Percentiles rank a stretch among this genome's conserved stretches.
Evolutionary conservation across 2,113 vertebrate genomes (phyloP).

Genomic region (Clupea harengus): DNA sequence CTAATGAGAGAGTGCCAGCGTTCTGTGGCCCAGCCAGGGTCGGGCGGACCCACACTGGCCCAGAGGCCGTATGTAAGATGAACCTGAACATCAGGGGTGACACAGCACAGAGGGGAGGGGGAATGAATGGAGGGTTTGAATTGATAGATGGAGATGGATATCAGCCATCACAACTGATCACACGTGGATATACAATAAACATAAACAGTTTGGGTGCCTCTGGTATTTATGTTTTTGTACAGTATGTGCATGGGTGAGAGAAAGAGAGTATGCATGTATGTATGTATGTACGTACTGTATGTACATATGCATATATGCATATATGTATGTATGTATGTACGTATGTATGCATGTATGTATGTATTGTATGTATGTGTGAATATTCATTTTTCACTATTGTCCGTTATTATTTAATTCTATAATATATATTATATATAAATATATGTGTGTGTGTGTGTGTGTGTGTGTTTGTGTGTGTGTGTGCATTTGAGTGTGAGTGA

Average conservation of each 20-base stretch:
- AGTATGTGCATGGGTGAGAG: constrained; percentile 53
- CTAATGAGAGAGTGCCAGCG: background rate
- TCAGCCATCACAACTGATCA: background rate
- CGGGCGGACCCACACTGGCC: background rate
- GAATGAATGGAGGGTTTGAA: too few relatives aligned
- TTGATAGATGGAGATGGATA: background rate
- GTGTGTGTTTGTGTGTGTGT: constrained; percentile 35
- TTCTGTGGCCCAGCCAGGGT: background rate
- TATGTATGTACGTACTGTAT: too few relatives aligned
- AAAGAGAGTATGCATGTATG: constrained; percentile 28
- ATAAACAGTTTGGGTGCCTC: background rate
- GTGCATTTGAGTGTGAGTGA: constrained; percentile 15
- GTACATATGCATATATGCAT: too few relatives aligned
- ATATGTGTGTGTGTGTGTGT: constrained; percentile 47
- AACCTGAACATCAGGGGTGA: background rate
- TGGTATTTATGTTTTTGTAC: background rate
- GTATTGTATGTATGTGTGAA: too few relatives aligned
- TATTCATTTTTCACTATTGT: too few relatives aligned
- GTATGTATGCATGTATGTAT: too few relatives aligned
- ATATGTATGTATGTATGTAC: too few relatives aligned
- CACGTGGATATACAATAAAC: background rate
- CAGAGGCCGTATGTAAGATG: background rate
- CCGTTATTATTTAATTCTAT: too few relatives aligned
- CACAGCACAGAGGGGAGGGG: constrained; percentile 7
- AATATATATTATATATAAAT: background rate